Percentiles rank a stretch among this genome's conserved stretches.
Conservation (phyloP, 2,888 invertebrate genomes). For the Physocephala rufipes region DNA sequence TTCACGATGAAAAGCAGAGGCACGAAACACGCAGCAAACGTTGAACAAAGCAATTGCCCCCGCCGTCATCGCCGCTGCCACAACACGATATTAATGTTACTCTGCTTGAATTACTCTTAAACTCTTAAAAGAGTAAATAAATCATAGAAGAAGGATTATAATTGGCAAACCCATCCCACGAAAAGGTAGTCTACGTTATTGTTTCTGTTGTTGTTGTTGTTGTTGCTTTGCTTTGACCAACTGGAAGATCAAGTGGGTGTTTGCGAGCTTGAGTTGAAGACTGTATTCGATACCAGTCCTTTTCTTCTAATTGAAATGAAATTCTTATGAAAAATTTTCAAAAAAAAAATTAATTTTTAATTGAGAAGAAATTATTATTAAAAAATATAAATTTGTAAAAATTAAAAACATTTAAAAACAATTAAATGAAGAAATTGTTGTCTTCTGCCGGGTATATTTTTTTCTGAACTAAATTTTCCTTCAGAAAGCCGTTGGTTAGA, state of each 20-base stretch:
- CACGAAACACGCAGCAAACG: neutral
- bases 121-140: slow-evolving; percentile 40
- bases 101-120: too few species aligned
- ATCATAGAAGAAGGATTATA: slow-evolving; percentile 37
- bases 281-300: too few species aligned
- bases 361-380: slow-evolving; percentile 13
- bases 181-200: neutral
- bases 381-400: neutral
- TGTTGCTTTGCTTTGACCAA: neutral
- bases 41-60: neutral
- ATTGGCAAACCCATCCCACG: slow-evolving; percentile 12
- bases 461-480: too few species aligned
- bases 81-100: slow-evolving; percentile 39
- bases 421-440: too few species aligned
- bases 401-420: too few species aligned
- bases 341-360: too few species aligned
- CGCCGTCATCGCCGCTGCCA: neutral
- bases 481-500: too few species aligned
- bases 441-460: too few species aligned
- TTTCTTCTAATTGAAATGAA: too few species aligned
- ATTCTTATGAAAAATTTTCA: too few species aligned
- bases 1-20: neutral
- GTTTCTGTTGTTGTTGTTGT: neutral
- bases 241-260: neutral
- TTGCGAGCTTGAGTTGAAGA: neutral